phyloP scores from a whole-genome alignment of 1,140 invertebrate species.

The Steinernema feltiae region DNA sequence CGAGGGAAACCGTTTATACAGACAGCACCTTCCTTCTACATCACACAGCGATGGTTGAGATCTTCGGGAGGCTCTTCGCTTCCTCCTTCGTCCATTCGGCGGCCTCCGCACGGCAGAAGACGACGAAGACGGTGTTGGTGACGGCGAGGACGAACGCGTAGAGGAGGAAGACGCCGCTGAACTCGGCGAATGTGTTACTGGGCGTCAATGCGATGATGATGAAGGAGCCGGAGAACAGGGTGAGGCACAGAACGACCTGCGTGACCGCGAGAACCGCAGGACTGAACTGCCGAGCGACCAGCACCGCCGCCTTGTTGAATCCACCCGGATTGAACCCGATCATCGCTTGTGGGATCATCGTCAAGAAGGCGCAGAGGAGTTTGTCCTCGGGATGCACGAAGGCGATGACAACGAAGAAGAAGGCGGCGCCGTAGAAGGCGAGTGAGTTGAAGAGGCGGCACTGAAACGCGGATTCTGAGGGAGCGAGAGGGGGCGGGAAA shows the following conservation, averaged over 20 bases:
- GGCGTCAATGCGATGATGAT: conserved; percentile 41
- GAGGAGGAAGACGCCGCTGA: conserved; percentile 29
- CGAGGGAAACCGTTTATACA: too few relatives aligned
- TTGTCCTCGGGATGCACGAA: conserved; percentile 20
- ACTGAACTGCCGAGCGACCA: conserved; percentile 33
- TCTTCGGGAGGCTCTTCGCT: too few relatives aligned
- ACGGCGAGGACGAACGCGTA: conserved; percentile 17
- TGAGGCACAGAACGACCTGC: conserved; percentile 23
- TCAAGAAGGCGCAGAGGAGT: conserved; percentile 2
- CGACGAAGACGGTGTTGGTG: conserved; percentile 35
- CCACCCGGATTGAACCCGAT: conserved; percentile 41
- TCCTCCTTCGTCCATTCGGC: conserved; percentile 8
- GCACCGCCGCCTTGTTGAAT: conserved; percentile 31
- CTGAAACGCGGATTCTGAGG: background rate
- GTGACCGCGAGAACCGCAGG: conserved; percentile 39
- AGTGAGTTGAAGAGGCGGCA: conserved; percentile 37
- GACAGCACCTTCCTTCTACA: too few relatives aligned
- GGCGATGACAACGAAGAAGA: conserved; percentile 29
- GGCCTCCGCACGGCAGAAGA: conserved; percentile 3
- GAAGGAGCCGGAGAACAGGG: conserved; percentile 36
- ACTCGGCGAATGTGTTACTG: conserved; percentile 34
- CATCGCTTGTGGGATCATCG: conserved; percentile 25
- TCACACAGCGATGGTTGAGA: too few relatives aligned
- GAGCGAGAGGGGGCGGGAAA: background rate
- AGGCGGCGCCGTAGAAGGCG: conserved; percentile 36